Evolutionary conservation across 2,113 vertebrate species (phyloP).

Genomic region (Crotalus horridus): DNA sequence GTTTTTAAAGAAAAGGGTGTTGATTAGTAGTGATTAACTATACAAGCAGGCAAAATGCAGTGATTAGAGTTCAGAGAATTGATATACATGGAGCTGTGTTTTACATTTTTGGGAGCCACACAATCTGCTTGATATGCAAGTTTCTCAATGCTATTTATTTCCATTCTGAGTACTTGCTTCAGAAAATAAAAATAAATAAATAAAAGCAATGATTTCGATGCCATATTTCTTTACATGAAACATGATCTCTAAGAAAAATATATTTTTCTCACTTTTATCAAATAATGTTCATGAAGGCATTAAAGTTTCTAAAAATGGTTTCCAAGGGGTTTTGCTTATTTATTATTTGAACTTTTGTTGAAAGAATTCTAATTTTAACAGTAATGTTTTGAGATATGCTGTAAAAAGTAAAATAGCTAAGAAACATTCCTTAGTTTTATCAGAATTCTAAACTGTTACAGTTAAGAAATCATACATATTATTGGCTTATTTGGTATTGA

Average conservation of each 20-base stretch:
- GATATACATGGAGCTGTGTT: constrained; percentile 39
- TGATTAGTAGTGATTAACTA: constrained; percentile 55
- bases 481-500: neutral
- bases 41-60: constrained; percentile 28
- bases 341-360: constrained; percentile 41
- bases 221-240: constrained; percentile 40
- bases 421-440: neutral
- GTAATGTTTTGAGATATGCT: constrained; percentile 25
- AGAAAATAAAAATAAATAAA: constrained; percentile 42
- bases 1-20: constrained; percentile 11
- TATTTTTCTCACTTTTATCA: constrained; percentile 20
- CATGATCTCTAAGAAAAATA: constrained; percentile 19
- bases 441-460: neutral
- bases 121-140: constrained; percentile 32
- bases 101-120: constrained; percentile 19
- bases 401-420: constrained; percentile 35
- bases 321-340: constrained; percentile 38
- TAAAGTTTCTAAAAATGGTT: constrained; percentile 31
- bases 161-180: constrained; percentile 30
- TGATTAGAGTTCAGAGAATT: constrained; percentile 43
- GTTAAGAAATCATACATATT: neutral
- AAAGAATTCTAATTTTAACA: constrained; percentile 43
- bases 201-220: constrained; percentile 11
- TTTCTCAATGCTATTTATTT: constrained; percentile 35
- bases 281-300: constrained; percentile 38